Evolutionary conservation across 2,797 vertebrate species (phyloP).

Genomic region (Clamator glandarius): DNA sequence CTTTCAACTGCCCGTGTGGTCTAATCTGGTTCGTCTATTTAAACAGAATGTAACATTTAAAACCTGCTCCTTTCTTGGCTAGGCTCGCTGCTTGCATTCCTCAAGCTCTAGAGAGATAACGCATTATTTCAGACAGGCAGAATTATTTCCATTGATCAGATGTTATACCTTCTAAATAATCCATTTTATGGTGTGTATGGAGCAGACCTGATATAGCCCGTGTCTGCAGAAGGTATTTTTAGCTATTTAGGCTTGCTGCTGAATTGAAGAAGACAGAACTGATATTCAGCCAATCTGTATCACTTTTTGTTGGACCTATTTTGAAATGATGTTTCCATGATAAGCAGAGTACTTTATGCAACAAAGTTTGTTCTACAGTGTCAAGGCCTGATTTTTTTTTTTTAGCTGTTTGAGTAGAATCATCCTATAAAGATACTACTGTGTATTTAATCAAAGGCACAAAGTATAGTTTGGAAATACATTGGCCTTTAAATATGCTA

Average conservation of each 20-base stretch:
- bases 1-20: constrained; percentile 12
- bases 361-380: neutral
- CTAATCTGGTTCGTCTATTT: neutral
- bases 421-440: neutral
- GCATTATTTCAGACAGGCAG: neutral
- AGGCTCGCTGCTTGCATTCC: neutral
- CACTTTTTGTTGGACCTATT: neutral
- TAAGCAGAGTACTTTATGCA: neutral
- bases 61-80: neutral
- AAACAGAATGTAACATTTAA: neutral
- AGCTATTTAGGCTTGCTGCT: neutral
- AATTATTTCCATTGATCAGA: neutral
- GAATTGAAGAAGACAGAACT: neutral
- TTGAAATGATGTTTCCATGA: neutral
- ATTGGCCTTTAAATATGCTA: neutral
- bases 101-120: neutral
- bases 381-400: neutral
- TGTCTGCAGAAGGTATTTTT: neutral
- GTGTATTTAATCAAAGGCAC: neutral
- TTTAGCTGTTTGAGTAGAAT: neutral
- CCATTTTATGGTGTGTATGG: neutral
- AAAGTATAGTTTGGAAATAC: neutral
- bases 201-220: neutral
- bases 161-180: neutral
- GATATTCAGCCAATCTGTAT: neutral